Conservation (phyloP, 53 echinoderm and acorn worm species). For the Echinarachnius parma region DNA sequence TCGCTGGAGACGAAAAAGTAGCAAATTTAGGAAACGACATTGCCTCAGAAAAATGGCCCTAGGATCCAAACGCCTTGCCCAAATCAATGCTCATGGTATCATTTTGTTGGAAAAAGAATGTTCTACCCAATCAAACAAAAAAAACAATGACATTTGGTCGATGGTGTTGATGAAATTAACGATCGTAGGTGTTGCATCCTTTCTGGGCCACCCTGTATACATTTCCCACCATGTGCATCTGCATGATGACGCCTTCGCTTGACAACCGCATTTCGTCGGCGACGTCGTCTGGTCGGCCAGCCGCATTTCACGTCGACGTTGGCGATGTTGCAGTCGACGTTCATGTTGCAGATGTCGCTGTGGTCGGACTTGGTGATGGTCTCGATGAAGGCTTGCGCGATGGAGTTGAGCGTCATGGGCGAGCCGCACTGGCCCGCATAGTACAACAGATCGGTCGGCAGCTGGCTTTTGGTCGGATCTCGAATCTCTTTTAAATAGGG, state of each 20-base stretch:
- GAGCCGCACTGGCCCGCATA: conserved; percentile 50
- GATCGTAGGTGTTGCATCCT: too few relatives aligned
- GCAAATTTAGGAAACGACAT: too few relatives aligned
- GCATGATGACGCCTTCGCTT: background rate
- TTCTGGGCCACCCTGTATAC: too few relatives aligned
- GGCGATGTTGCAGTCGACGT: conserved; percentile 26
- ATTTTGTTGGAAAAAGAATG: too few relatives aligned
- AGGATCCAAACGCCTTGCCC: too few relatives aligned
- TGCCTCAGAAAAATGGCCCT: too few relatives aligned
- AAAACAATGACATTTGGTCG: too few relatives aligned
- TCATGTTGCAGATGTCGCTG: conserved; percentile 30
- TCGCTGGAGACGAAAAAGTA: too few relatives aligned
- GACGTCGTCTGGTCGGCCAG: conserved; percentile 27
- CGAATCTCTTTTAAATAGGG: background rate
- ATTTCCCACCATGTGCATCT: too few relatives aligned
- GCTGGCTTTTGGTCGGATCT: conserved; percentile 18
- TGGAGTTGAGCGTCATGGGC: conserved; percentile 22
- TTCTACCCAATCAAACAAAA: too few relatives aligned
- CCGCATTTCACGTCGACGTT: conserved; percentile 50
- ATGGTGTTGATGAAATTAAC: too few relatives aligned
- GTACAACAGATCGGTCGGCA: conserved; percentile 48
- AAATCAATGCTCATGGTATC: too few relatives aligned
- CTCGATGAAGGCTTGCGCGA: conserved; percentile 47
- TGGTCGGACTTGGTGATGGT: conserved; percentile 20
- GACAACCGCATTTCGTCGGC: background rate